Base-by-base conservation (phyloP, 2,113 vertebrate genomes). In the Cygnus buccinator region DNA sequence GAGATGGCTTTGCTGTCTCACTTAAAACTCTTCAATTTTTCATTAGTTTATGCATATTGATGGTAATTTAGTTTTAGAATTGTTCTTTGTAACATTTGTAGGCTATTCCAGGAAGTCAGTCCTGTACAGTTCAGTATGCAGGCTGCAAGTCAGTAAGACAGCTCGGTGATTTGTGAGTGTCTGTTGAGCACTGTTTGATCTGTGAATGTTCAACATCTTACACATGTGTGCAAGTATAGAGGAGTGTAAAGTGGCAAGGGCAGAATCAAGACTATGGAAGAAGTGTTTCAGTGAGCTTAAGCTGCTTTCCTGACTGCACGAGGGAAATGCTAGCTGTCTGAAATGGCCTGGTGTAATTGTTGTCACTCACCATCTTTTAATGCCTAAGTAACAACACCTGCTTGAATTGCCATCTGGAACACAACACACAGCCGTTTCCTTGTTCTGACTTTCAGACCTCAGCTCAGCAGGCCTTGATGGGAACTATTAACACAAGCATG, bases 401-500 rank as follows among this genome's bases (percentile, higher is more conserved):
- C 57, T 39, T 52, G 48, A 43, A 35, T 13, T 52, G 28, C 14
- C 13, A 26, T 28, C 11, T 58, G 31, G 55, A 68, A 5, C 13
- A 3, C 19, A 39, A 29, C 33, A n/a, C 6, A 11, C 31, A 68
- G 25, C 31, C n/a, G 12, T 48, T 90, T 74, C 90, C n/a, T 72
- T 75, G 55, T 70, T 83, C 63, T 91, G 31, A 85, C 68, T 93
- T 92, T 61, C 98, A 99, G 99, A 99, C 99, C 66, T 98, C 99
- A 8, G 99, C 99, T 66, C 99, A 99, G 98, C 99, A 99, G 96
- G 99, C 99, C 44, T 97, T 99, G 66, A 99, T 99, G 99, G 99
- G 99, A 8, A 99, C 99, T 81, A 99, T 99, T 96, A 99, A 99
- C 96, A 99, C 98, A 61, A 99, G 99, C 72, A 99, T 99, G 99